phyloP scores from a whole-genome alignment of 2,888 invertebrate genomes.

The Hydropsyche betteni region DNA sequence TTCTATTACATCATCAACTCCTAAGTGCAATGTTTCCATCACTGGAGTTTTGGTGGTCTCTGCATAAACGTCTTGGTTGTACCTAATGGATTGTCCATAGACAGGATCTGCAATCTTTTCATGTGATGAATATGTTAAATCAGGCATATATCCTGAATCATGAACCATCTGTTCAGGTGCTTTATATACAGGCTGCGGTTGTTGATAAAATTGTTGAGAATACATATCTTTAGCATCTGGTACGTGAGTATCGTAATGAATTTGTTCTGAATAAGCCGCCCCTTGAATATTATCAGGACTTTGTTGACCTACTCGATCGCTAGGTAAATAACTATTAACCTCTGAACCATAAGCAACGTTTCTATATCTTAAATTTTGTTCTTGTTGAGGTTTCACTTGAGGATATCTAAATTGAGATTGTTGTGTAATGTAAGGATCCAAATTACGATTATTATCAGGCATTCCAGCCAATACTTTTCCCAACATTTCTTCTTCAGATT shows the following conservation, averaged over 20 bases:
- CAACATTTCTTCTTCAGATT: constrained; percentile 80
- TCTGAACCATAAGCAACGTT: constrained; percentile 61
- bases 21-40: constrained; percentile 60
- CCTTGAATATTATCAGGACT: constrained; percentile 65
- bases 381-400: constrained; percentile 55
- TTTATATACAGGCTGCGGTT: constrained; percentile 50
- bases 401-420: constrained; percentile 59
- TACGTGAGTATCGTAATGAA: constrained; percentile 58
- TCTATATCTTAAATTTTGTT: constrained; percentile 62
- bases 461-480: constrained; percentile 79
- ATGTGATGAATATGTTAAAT: constrained; percentile 41
- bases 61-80: constrained; percentile 56
- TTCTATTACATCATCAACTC: constrained; percentile 61
- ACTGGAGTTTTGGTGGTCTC: constrained; percentile 60
- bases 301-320: constrained; percentile 60
- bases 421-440: constrained; percentile 61
- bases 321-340: constrained; percentile 59
- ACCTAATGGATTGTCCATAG: constrained; percentile 61
- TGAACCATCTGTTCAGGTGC: constrained; percentile 39
- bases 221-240: constrained; percentile 41
- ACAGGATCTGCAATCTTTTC: constrained; percentile 56
- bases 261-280: constrained; percentile 61
- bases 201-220: constrained; percentile 44
- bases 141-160: constrained; percentile 41
- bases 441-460: constrained; percentile 62